Evolutionary conservation across 2,797 vertebrate genomes (phyloP).

Genomic region (Melanotaenia parkinsoni): DNA sequence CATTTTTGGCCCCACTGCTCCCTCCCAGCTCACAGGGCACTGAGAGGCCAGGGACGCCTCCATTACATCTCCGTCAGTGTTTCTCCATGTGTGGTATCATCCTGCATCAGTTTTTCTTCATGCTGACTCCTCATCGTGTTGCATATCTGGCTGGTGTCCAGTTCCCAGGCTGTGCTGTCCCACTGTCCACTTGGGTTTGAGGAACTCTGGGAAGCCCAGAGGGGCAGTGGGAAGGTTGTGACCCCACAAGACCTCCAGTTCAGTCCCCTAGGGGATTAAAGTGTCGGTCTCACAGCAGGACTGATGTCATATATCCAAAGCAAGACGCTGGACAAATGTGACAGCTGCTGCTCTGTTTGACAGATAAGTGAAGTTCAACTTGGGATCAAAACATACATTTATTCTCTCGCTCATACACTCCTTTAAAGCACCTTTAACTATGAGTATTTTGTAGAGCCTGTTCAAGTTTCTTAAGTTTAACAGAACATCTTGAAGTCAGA

Average conservation of each 20-base stretch:
- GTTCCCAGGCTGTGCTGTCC: constrained; percentile 80
- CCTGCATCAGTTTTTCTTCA: constrained; percentile 23
- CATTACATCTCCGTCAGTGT: constrained; percentile 8
- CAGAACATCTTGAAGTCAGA: neutral
- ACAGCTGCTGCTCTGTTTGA: constrained; percentile 54
- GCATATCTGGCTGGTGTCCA: constrained; percentile 63
- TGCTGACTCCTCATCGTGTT: constrained; percentile 25
- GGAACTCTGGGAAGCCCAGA: constrained; percentile 74
- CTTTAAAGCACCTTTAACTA: neutral
- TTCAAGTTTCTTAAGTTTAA: neutral
- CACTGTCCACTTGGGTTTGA: constrained; percentile 56
- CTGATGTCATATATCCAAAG: constrained; percentile 77
- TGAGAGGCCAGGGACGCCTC: constrained; percentile 48
- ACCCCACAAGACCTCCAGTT: constrained; percentile 68
- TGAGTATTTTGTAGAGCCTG: neutral
- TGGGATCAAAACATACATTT: constrained; percentile 18
- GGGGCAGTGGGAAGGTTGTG: constrained; percentile 82
- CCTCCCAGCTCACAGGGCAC: constrained; percentile 10
- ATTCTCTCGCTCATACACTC: constrained; percentile 11
- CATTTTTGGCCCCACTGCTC: constrained; percentile 16
- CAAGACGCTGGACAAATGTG: constrained; percentile 67
- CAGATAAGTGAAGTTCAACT: constrained; percentile 26
- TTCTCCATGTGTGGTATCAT: constrained; percentile 27
- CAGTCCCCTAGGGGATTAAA: constrained; percentile 61
- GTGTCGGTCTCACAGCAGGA: constrained; percentile 72